Conservation (phyloP, 2,797 vertebrate genomes). For the Morelia viridis region DNA sequence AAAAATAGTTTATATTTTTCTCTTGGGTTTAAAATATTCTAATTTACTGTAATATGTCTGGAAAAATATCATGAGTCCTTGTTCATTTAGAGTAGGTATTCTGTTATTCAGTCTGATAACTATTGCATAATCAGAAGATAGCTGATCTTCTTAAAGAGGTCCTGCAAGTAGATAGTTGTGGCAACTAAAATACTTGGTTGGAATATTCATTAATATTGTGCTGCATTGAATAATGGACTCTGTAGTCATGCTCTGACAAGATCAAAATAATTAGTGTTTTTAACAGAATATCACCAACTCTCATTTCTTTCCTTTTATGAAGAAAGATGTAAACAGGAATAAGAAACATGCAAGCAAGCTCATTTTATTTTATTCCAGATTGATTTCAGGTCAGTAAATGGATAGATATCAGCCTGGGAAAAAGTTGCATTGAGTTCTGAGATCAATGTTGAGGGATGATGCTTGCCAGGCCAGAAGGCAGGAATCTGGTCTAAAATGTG, state of each 20-base stretch:
- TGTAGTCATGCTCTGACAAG: background rate
- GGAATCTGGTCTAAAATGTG: background rate
- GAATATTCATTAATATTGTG: background rate
- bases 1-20: background rate
- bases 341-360: background rate
- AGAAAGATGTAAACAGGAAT: background rate
- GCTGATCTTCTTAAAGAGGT: background rate
- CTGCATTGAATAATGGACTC: conserved; percentile 34
- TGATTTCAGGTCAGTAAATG: background rate
- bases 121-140: background rate
- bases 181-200: background rate
- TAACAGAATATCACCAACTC: background rate
- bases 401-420: conserved; percentile 6
- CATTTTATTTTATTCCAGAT: background rate
- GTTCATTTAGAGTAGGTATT: background rate
- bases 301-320: background rate
- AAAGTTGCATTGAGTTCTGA: background rate
- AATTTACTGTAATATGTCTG: background rate
- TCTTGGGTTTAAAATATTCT: background rate
- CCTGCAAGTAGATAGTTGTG: conserved; percentile 4
- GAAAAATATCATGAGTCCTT: background rate
- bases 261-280: conserved; percentile 1
- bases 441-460: background rate
- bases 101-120: background rate
- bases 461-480: background rate